Base-by-base conservation (phyloP, 92 coral and sea anemone species). In the Pocillopora meandrina region DNA sequence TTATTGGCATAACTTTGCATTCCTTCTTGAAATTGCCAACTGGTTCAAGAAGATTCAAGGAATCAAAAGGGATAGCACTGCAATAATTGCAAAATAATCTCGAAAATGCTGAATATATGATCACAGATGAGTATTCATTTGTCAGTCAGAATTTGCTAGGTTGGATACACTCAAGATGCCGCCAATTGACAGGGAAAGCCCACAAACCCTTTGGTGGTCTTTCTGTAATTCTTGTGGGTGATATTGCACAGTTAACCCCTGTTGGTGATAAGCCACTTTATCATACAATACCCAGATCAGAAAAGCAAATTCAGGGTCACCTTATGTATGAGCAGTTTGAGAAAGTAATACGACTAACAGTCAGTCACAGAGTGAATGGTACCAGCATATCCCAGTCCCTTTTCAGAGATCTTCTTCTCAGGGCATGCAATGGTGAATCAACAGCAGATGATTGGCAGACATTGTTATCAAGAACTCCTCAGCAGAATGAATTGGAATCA, bases 251-350 rank as follows among this genome's bases (percentile, higher is more conserved):
- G 84, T 57, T 90, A 81, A 65, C 92, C 59, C 92, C 92, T 14
- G 92, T 92, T 82, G 88, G 90, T 74, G 92, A 92, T 74, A 92
- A 92, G 83, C n/a, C n/a, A n/a, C n/a, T n/a, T n/a, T n/a, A n/a
- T n/a, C n/a, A n/a, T n/a, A n/a, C n/a, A n/a, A n/a, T 82, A 62
- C 92, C 95, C 33, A 86, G 86, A 83, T 55, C 88, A 77, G 92
- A 86, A 47, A 87, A 89, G 76, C 90, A 84, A 58, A 82, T 74
- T 35, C 83, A 89, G 76, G 95, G 92, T 34, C 79, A 72, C 60
- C 81, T 82, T 49, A 89, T 92, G 77, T 92, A 85, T 78, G 66
- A 91, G 73, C 70, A 91, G 87, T 88, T 91, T 66, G 82, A 92
- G 86, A 55, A 86, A 76, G 92, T 87, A 56, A 86, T 91, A 23